phyloP scores from a whole-genome alignment of 2,888 invertebrate genomes.

The Campoplex nolae region DNA sequence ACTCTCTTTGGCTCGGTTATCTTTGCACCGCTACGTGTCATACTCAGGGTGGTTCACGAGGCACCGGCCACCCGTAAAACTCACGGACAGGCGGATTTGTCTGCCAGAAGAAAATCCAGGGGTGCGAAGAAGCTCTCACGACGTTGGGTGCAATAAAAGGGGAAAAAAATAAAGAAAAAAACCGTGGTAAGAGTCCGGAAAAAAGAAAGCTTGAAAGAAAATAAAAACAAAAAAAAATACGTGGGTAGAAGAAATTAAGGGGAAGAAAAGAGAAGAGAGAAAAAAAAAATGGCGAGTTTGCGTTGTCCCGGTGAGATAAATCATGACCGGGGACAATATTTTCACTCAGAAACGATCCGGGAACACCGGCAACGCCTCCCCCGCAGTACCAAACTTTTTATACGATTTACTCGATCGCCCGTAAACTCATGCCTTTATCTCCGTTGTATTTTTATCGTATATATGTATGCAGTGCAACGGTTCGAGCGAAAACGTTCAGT shows the following conservation, averaged over 20 bases:
- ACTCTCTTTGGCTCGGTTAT: slow-evolving; percentile 9
- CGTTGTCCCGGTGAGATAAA: slow-evolving; percentile 9
- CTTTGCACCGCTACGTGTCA: slow-evolving; percentile 28
- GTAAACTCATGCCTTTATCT: slow-evolving; percentile 40
- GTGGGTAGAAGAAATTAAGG: background rate
- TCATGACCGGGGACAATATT: slow-evolving; percentile 63
- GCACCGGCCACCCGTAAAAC: slow-evolving; percentile 68
- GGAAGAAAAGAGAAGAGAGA: background rate
- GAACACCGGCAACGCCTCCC: background rate
- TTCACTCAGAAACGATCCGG: slow-evolving; percentile 26
- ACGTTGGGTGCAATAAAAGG: slow-evolving; percentile 42
- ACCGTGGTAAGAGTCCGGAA: slow-evolving; percentile 5
- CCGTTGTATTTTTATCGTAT: slow-evolving; percentile 8
- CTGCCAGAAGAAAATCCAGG: slow-evolving; percentile 73
- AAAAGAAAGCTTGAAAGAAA: slow-evolving; percentile 15
- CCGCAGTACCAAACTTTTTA: background rate
- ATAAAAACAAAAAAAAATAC: slow-evolving; percentile 42
- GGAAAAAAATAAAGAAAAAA: slow-evolving; percentile 16
- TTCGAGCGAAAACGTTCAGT: background rate
- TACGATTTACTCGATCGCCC: slow-evolving; percentile 40
- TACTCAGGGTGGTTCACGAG: slow-evolving; percentile 13
- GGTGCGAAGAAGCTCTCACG: slow-evolving; percentile 55
- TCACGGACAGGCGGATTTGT: slow-evolving; percentile 76
- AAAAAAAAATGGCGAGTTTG: background rate
- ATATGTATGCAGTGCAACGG: background rate